Percentiles rank a stretch among this genome's conserved stretches.
These are phyloP conservation scores for Ganaspis brasiliensis DNA, from an alignment of 2,888 invertebrate genomes.

Conservation along the genomic window DNA sequence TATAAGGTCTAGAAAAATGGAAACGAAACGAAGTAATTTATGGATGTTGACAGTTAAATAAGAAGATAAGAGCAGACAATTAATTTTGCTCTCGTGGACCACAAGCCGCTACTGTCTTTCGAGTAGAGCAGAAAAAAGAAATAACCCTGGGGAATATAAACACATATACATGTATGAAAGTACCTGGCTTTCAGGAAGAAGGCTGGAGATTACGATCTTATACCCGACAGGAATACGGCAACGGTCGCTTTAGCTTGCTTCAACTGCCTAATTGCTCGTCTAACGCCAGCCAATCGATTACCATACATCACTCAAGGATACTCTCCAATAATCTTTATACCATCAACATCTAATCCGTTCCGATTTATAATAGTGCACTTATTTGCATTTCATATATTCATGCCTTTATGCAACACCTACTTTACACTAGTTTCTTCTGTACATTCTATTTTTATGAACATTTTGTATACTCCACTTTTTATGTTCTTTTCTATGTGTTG, in stretches of 20 bases:
- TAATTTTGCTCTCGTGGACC: slow-evolving; percentile 17
- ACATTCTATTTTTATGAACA: no score
- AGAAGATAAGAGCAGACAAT: neutral
- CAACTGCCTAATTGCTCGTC: slow-evolving; percentile 59
- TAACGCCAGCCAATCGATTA: slow-evolving; percentile 57
- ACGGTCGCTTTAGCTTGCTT: slow-evolving; percentile 49
- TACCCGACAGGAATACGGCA: slow-evolving; percentile 54
- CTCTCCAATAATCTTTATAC: slow-evolving; percentile 4
- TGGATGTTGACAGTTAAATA: slow-evolving; percentile 11
- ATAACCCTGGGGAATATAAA: slow-evolving; percentile 54
- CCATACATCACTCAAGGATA: slow-evolving; percentile 42
- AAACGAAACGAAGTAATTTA: neutral
- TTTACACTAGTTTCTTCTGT: no score
- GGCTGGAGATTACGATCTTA: slow-evolving; percentile 58
- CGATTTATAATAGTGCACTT: neutral
- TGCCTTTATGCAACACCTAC: neutral
- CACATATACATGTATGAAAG: slow-evolving; percentile 37
- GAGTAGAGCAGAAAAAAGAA: neutral
- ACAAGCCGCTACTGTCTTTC: slow-evolving; percentile 16
- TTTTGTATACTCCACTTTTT: no score
- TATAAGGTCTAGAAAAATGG: neutral
- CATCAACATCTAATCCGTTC: slow-evolving; percentile 8
- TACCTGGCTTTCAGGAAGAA: slow-evolving; percentile 56
- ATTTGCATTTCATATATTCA: neutral
- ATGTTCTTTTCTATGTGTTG: no score